phyloP scores from a whole-genome alignment of 2,113 vertebrate genomes.

The Pseudorectes ferrugineus region DNA sequence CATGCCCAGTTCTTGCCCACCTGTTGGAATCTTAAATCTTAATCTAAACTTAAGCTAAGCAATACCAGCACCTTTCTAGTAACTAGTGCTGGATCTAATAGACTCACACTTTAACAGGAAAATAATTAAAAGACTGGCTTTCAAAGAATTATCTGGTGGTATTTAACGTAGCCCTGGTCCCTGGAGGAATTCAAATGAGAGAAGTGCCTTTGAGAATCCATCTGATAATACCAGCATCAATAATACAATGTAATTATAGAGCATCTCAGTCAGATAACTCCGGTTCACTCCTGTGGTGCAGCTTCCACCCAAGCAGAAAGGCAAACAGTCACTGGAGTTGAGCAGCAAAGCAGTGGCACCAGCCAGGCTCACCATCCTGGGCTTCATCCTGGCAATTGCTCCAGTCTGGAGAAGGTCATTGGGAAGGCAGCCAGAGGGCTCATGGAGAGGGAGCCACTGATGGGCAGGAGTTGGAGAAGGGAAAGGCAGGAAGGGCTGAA shows the following conservation, averaged over 20 bases:
- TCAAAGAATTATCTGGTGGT: not conserved
- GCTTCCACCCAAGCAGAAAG: not conserved
- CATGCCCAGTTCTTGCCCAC: not conserved
- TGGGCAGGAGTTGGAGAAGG: not conserved
- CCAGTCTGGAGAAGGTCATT: not conserved
- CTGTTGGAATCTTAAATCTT: not conserved
- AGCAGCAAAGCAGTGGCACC: not conserved
- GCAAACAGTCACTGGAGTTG: not conserved
- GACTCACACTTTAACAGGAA: not conserved
- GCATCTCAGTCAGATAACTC: not conserved
- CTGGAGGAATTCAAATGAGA: not conserved
- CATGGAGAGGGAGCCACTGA: not conserved
- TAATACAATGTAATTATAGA: not conserved
- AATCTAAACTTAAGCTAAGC: not conserved
- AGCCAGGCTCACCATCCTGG: not conserved
- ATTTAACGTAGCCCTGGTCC: not conserved
- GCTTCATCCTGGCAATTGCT: not conserved
- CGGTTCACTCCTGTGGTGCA: accelerated
- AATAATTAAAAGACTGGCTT: not conserved
- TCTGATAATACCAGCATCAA: not conserved
- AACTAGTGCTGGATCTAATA: not conserved
- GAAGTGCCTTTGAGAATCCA: not conserved
- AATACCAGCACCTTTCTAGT: not conserved
- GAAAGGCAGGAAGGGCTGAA: not conserved
- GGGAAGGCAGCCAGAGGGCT: not conserved